Base-by-base conservation (phyloP, 2,888 invertebrate species). In the Aphodius granarius region DNA sequence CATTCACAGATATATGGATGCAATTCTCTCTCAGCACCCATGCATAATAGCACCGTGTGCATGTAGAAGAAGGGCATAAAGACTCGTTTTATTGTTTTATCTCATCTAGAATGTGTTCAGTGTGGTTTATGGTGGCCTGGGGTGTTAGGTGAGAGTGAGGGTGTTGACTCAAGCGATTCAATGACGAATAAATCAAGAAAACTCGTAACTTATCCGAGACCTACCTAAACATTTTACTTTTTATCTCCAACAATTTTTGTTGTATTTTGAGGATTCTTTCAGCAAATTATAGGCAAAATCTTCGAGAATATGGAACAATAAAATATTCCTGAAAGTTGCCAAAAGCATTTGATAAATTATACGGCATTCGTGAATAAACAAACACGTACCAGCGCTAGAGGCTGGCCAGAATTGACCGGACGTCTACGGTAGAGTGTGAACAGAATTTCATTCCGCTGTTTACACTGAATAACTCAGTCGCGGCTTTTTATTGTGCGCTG, bases 101-200 rank as follows among this genome's bases (percentile, higher is more conserved):
- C 70, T 73, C 73, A 20, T 75, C 21, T 78, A 76, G 78, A 78
- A 79, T 80, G 78, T 79, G 78, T 80, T 81, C 78, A 80, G 81
- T 80, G 79, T 82, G 79, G 77, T 82, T 82, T 82, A 82, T 78
- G 80, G 78, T 68, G 80, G 80, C 81, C 78, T 77, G 78, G 75
- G 81, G 81, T 79, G 79, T 79, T 74, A 18, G 4, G 4, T 43
- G 4, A 74, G 75, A 18, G 68, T 21, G 68, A 66, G 79, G 80
- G 79, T 78, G 80, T 78, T 76, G 79, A 76, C 78, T 63, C 19
- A 63, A 62, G 43, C n/a, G n/a, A n/a, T n/a, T n/a, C 21, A 68
- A 68, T 22, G 20, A 21, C 20, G 20, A 68, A 68, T 68, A 68
- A 68, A 68, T 68, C 68, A 68, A 43, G 43, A 13, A 43, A 13